Percentiles rank a stretch among this genome's conserved stretches.
These are phyloP conservation scores for Tenebrio molitor DNA, from an alignment of 1,140 invertebrate genomes.

Conservation along the genomic window DNA sequence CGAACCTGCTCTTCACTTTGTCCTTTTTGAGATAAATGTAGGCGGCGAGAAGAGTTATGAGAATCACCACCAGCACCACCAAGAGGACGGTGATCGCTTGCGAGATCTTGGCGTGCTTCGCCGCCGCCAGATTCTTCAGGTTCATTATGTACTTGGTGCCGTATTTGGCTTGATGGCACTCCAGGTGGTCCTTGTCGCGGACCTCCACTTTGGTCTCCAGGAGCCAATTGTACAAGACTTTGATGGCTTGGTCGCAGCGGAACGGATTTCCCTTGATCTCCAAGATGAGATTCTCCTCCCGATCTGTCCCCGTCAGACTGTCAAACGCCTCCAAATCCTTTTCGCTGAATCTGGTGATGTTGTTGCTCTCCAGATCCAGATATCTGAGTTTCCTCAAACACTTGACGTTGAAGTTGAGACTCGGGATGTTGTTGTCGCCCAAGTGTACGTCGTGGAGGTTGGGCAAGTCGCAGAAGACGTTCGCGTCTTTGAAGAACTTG, in stretches of 20 bases:
- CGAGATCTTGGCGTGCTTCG: slow-evolving; percentile 62
- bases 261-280: slow-evolving; percentile 80
- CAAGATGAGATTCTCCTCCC: slow-evolving; percentile 73
- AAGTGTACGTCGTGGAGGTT: slow-evolving; percentile 78
- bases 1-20: slow-evolving; percentile 71
- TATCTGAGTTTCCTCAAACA: slow-evolving; percentile 78
- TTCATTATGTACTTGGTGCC: slow-evolving; percentile 64
- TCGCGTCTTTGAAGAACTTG: slow-evolving; percentile 73
- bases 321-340: slow-evolving; percentile 75
- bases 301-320: slow-evolving; percentile 68
- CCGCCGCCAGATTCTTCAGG: slow-evolving; percentile 65
- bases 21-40: slow-evolving; percentile 74
- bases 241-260: slow-evolving; percentile 75
- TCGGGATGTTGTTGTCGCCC: slow-evolving; percentile 75
- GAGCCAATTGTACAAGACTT: slow-evolving; percentile 76
- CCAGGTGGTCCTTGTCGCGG: slow-evolving; percentile 71
- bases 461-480: slow-evolving; percentile 80
- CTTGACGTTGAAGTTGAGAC: slow-evolving; percentile 77
- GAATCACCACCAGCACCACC: slow-evolving; percentile 71
- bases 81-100: slow-evolving; percentile 71
- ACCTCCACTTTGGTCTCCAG: slow-evolving; percentile 74
- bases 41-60: slow-evolving; percentile 70
- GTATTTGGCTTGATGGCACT: slow-evolving; percentile 67
- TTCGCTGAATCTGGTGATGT: slow-evolving; percentile 73
- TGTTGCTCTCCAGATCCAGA: slow-evolving; percentile 80